Conservation (phyloP, 1,140 invertebrate species). For the Drusus annulatus region DNA sequence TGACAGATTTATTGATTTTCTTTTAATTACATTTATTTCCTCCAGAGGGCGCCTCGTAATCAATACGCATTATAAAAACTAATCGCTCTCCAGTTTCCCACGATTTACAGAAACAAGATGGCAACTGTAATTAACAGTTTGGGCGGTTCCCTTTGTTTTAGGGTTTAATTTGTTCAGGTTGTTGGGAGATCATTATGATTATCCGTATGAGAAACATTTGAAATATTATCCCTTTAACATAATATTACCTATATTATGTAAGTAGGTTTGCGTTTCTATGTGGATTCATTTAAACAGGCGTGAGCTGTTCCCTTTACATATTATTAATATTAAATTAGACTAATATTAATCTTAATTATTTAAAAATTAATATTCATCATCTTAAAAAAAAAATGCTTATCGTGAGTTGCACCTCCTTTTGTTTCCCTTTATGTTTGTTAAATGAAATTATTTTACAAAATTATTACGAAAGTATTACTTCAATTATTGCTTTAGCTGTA, state of each 20-base stretch:
- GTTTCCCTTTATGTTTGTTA: no score
- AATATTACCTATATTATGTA: background rate
- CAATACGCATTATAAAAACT: background rate
- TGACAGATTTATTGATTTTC: constrained; percentile 17
- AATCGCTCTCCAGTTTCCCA: constrained; percentile 26
- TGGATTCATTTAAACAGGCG: no score
- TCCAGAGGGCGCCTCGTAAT: background rate
- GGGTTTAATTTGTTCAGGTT: constrained; percentile 25
- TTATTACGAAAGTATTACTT: no score
- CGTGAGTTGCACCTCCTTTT: no score
- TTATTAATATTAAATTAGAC: no score
- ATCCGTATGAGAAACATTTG: constrained; percentile 32
- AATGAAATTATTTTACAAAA: no score
- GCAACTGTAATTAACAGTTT: constrained; percentile 51
- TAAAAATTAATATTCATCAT: no score
- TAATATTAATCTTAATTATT: no score
- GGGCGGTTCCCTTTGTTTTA: constrained; percentile 53
- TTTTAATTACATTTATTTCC: background rate
- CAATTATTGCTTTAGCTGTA: no score
- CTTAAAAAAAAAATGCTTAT: no score
- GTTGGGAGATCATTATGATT: constrained; percentile 38
- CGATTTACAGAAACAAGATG: constrained; percentile 37
- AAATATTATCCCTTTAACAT: constrained; percentile 7
- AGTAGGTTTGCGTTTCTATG: no score
- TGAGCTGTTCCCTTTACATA: no score